Evolutionary conservation across 23 tunicate genomes (phyloP).

Genomic region (Styela clava): DNA sequence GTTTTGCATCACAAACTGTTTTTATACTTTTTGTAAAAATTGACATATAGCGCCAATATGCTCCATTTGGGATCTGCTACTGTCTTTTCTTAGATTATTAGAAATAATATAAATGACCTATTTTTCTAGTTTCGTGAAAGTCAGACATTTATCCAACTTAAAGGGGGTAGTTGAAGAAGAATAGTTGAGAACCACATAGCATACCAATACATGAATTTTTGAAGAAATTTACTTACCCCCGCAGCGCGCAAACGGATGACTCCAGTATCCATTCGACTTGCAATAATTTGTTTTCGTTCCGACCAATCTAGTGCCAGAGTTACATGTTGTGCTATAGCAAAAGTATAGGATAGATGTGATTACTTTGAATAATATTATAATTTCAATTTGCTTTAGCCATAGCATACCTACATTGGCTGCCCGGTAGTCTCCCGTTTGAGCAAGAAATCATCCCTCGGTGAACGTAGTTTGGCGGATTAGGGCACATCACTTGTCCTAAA

Average conservation of each 20-base stretch:
- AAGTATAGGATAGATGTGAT: neutral
- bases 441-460: conserved; percentile 25
- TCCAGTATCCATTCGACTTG: neutral
- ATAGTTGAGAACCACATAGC: no score
- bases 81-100: no score
- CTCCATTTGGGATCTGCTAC: no score
- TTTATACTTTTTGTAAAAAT: no score
- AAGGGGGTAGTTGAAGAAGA: no score
- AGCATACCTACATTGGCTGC: conserved; percentile 22
- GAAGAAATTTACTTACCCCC: neutral
- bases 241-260: neutral
- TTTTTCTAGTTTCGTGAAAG: no score
- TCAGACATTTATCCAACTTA: no score
- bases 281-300: neutral
- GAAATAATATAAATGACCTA: no score
- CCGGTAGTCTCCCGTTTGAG: conserved; percentile 18
- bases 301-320: neutral
- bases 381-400: neutral
- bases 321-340: neutral
- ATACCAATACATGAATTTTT: no score
- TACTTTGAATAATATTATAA: neutral
- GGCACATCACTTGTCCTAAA: neutral
- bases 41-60: no score
- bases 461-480: neutral
- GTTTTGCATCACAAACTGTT: no score